A percentile compares a stretch with the other conserved stretches of the same genome.
Conservation (phyloP, 2,888 invertebrate species). For the Agrotis puta region DNA sequence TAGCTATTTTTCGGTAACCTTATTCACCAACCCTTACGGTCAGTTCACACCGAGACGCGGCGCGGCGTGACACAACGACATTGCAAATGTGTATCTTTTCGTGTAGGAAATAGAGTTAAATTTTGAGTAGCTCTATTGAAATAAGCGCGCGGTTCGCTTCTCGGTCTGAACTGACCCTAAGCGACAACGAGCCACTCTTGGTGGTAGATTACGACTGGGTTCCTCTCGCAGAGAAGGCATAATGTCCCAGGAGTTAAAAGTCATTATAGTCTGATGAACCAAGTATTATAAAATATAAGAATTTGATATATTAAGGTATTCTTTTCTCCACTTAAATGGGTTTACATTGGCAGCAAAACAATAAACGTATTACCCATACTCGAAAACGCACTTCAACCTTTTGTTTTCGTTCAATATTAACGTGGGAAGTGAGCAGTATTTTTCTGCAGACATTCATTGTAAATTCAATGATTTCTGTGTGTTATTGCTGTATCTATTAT, state of each 20-base stretch:
- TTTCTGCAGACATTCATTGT: conserved; percentile 49
- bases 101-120: no score
- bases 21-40: background rate
- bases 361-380: conserved; percentile 20
- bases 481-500: conserved; percentile 58
- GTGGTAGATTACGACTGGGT: no score
- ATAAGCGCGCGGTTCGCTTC: no score
- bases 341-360: conserved; percentile 1
- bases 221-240: background rate
- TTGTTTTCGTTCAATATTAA: conserved; percentile 34
- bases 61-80: no score
- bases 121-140: no score
- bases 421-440: conserved; percentile 48
- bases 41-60: no score
- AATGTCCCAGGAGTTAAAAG: background rate
- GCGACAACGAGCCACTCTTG: no score
- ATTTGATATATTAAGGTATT: conserved; percentile 22
- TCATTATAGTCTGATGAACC: no score
- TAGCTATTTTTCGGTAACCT: no score
- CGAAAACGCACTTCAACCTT: conserved; percentile 23
- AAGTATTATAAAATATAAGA: background rate
- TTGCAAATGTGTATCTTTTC: no score
- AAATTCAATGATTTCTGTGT: conserved; percentile 53
- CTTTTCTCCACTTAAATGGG: background rate
- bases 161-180: no score